Evolutionary conservation across 2,113 vertebrate species (phyloP).

Genomic region (Brienomyrus longianalis): DNA sequence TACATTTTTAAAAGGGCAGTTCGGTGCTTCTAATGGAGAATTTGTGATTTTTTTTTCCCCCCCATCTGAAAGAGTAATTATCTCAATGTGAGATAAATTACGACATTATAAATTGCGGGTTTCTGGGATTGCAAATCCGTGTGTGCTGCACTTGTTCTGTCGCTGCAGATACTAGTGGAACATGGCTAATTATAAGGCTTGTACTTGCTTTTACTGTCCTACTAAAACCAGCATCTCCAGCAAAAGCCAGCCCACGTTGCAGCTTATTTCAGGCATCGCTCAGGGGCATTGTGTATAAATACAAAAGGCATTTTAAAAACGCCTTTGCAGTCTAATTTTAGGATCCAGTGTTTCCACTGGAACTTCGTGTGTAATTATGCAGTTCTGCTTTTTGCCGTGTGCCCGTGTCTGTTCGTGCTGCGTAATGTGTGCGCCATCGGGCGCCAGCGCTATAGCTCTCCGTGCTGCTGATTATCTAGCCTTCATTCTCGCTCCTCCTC

Average conservation of each 20-base stretch:
- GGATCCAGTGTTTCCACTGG: not conserved
- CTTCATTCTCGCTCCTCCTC: not conserved
- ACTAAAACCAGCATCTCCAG: slow-evolving; percentile 59
- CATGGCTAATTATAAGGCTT: slow-evolving; percentile 58
- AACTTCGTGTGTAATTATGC: not conserved
- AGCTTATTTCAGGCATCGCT: slow-evolving; percentile 41
- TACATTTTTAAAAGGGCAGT: not conserved
- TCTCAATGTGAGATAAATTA: not conserved
- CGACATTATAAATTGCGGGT: not conserved
- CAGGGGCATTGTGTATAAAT: not conserved
- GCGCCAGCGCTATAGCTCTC: not conserved
- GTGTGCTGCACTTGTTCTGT: not conserved
- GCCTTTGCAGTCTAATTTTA: not conserved
- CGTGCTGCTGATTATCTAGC: not conserved
- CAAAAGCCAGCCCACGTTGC: slow-evolving; percentile 39
- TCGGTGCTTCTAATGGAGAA: not conserved
- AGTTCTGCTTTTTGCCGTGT: not conserved
- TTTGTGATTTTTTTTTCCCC: not conserved
- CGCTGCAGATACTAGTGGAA: not conserved
- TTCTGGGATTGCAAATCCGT: not conserved
- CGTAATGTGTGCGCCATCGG: not conserved
- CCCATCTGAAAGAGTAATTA: no score
- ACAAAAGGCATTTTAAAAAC: not conserved
- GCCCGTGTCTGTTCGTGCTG: not conserved
- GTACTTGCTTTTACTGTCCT: slow-evolving; percentile 45